Evolutionary conservation across 1,140 invertebrate genomes (phyloP), one percentile per base, ranked within the genome.

Genomic region (Anagrus nilaparvatae): DNA sequence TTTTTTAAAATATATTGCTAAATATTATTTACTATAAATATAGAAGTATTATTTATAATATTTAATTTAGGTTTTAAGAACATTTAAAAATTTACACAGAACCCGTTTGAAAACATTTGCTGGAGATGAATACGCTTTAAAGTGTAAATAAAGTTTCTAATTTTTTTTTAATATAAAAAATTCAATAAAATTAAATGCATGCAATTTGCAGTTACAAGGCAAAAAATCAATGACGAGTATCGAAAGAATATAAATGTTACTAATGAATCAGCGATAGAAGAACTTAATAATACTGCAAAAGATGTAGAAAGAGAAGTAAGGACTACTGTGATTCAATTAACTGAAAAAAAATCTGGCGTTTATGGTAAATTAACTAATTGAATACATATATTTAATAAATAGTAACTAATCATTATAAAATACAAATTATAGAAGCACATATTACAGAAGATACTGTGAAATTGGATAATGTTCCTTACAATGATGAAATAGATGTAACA

Each of bases 151-250:
- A 35, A 25, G 17, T 40, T 31, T 29, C 6, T 43, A 35, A n/a
- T 44, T 27, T 17, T 33, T 34, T 21, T 20, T 38, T 33, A n/a
- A n/a, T 19, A 20, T 38, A 35, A 40, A 2, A 17, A 38, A 13
- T 28, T 28, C 44, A 20, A 39, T 28, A 20, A 27, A 32, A 25
- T 14, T 37, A 27, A 37, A 9, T 29, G 29, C 19, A 32, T 51
- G 9, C 38, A 29, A 18, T 49, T 53, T 52, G 17, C 39, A 72
- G 70, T 54, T 46, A 65, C 65, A 5, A 71, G 78, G 54, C 34
- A 61, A 14, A 76, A 72, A 59, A 80, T 83, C 40, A 81, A 82
- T 56, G 69, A 75, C 33, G 79, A 79, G 58, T 82, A 72, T 55
- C 65, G 54, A 39, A 81, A 81, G 62, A 69, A 76, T 50, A 76